phyloP scores from a whole-genome alignment of 35 echinoderm and acorn worm species.

The Ophioderma brevispina region DNA sequence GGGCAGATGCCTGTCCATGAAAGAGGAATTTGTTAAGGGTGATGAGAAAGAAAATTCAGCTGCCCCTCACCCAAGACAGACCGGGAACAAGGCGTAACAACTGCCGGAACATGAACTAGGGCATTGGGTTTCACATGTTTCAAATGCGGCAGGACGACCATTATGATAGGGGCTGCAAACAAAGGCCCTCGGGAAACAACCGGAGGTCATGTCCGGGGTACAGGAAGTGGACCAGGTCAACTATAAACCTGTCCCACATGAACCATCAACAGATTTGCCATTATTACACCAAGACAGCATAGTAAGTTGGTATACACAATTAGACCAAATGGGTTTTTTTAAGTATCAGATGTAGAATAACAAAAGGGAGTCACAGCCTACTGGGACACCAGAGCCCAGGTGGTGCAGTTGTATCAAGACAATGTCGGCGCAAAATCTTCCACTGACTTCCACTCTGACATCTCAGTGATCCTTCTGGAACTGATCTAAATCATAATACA shows the following conservation, averaged over 20 bases:
- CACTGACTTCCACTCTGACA: slow-evolving; percentile 9
- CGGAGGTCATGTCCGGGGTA: neutral
- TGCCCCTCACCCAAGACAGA: neutral
- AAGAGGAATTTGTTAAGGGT: neutral
- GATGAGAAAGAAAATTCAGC: neutral
- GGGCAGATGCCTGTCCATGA: neutral
- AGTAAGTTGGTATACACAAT: slow-evolving; percentile 12
- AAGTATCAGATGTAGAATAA: slow-evolving; percentile 47
- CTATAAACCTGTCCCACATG: too few species aligned
- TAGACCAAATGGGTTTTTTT: slow-evolving; percentile 53
- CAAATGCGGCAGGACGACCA: slow-evolving; percentile 60
- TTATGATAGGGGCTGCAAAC: slow-evolving; percentile 38
- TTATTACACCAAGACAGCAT: neutral
- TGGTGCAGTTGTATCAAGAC: slow-evolving; percentile 35
- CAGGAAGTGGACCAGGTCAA: neutral
- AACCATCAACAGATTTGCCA: neutral
- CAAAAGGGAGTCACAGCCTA: slow-evolving; percentile 13
- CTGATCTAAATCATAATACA: slow-evolving; percentile 26
- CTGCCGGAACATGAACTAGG: slow-evolving; percentile 29
- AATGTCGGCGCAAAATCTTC: slow-evolving; percentile 24
- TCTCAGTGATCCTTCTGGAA: slow-evolving; percentile 36
- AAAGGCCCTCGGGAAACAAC: slow-evolving; percentile 71
- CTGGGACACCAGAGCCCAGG: slow-evolving; percentile 68
- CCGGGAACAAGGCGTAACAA: slow-evolving; percentile 10
- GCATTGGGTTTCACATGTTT: slow-evolving; percentile 20